Evolutionary conservation across 2,797 vertebrate genomes (phyloP).

Genomic region (Columba guinea): DNA sequence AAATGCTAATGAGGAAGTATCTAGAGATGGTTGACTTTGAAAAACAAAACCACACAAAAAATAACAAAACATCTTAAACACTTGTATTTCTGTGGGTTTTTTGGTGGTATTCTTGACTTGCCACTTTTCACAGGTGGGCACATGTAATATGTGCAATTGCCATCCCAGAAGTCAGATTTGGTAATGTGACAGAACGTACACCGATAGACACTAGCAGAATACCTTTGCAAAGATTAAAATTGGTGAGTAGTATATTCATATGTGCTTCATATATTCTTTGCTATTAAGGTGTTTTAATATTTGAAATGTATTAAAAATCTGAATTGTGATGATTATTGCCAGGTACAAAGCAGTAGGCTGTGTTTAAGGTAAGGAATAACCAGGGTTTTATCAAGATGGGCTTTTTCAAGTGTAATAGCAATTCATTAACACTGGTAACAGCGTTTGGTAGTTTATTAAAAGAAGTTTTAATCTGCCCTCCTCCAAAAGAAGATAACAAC

Average conservation of each 20-base stretch:
- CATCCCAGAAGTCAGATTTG: constrained; percentile 93
- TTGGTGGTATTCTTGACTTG: constrained; percentile 54
- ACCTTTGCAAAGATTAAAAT: constrained; percentile 93
- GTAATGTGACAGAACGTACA: constrained; percentile 87
- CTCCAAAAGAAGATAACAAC: not conserved
- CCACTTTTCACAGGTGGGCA: constrained; percentile 88
- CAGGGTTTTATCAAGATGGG: not conserved
- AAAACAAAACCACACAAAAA: not conserved
- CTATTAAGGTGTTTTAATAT: not conserved
- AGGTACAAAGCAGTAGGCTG: not conserved
- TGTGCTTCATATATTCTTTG: constrained; percentile 52
- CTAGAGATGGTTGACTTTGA: not conserved
- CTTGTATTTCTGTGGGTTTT: not conserved
- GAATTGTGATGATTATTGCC: not conserved
- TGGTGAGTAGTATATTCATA: constrained; percentile 82
- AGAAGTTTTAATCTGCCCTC: not conserved
- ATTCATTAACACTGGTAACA: not conserved
- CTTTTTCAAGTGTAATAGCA: not conserved
- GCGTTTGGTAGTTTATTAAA: not conserved
- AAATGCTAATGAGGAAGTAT: not conserved
- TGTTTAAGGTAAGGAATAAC: not conserved
- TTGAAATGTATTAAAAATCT: constrained; percentile 17
- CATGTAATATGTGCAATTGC: constrained; percentile 95
- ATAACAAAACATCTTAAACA: not conserved
- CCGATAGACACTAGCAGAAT: constrained; percentile 92